Evolutionary conservation across 2,888 invertebrate species (phyloP).

Genomic region (Perithous albicinctus): DNA sequence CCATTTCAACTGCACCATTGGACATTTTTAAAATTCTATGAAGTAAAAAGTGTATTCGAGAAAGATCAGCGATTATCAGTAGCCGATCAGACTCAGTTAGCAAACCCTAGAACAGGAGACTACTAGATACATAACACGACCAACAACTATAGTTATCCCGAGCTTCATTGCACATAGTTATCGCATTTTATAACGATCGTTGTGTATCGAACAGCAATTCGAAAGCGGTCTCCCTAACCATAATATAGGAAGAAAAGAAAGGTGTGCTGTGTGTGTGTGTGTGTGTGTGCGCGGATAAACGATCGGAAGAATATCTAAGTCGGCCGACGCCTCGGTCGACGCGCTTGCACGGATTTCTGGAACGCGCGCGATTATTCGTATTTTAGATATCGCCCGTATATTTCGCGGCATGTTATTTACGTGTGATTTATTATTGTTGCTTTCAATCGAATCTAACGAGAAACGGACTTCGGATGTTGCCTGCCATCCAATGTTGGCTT

Average conservation of each 20-base stretch:
- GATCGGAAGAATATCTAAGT: constrained; percentile 53
- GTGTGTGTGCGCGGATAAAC: constrained; percentile 34
- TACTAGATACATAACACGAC: not conserved
- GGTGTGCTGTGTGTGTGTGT: constrained; percentile 5
- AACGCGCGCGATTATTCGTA: constrained; percentile 60
- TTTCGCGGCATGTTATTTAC: constrained; percentile 11
- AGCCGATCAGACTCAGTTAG: not conserved
- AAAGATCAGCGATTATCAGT: not conserved
- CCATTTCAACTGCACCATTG: too few relatives aligned
- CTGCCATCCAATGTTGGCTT: not conserved
- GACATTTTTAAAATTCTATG: not conserved
- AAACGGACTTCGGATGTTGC: constrained; percentile 1
- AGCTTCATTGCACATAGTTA: constrained; percentile 3
- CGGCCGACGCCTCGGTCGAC: constrained; percentile 68
- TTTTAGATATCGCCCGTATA: constrained; percentile 5
- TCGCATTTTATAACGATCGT: constrained; percentile 4
- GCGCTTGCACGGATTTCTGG: constrained; percentile 70
- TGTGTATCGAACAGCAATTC: constrained; percentile 43
- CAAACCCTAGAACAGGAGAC: not conserved
- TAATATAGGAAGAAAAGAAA: constrained; percentile 31
- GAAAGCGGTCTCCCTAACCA: constrained; percentile 54
- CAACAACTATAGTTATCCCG: not conserved
- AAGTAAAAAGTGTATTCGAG: not conserved
- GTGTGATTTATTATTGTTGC: constrained; percentile 24
- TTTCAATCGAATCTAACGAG: not conserved